Evolutionary conservation across 2,888 invertebrate species (phyloP), one percentile per base, ranked within the genome.

Genomic region (Latrodectus elegans): DNA sequence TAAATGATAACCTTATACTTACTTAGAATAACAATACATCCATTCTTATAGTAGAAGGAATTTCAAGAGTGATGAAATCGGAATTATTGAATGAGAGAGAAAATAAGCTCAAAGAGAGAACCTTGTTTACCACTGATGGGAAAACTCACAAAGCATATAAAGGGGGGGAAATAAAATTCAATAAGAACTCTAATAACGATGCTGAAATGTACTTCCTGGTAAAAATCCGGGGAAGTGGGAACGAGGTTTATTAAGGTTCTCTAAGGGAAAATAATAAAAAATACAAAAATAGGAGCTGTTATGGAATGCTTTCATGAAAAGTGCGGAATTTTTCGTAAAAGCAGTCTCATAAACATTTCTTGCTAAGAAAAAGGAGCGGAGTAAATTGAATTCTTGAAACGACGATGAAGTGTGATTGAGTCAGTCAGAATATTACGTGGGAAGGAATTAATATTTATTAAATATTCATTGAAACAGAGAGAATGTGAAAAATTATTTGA

Each of bases 131-230:
- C 38, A 38, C 38, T 38, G 38, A 38, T 38, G 38, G 38, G 38
- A 38, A 38, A 38, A 38, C 38, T 38, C 38, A 38, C n/a, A 60
- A n/a, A 60, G 60, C 60, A 60, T n/a, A 15, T 60, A 60, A 60
- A 60, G n/a, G 26, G 67, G 67, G 49, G 10, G 15, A 60, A 65
- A 65, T 53, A 71, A 71, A 80, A 73, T 80, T 72, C 73, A 80
- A 80, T 73, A 80, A 80, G 73, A 53, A 80, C 8, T 80, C 80
- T 80, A 80, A 80, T 80, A 80, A 72, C 72, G 51, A 55, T 71
- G 72, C 51, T 51, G 65, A 80, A 52, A 72, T 64, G 71, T 60
- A 52, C 49, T 73, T 49, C 65, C 51, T 71, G 17, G 51, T 70
- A 79, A 79, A 77, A 79, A 79, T 68, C 65, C 80, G 52, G 68